These are phyloP conservation scores for Xylocampa areola DNA, from an alignment of 2,888 invertebrate genomes.

Conservation along the genomic window DNA sequence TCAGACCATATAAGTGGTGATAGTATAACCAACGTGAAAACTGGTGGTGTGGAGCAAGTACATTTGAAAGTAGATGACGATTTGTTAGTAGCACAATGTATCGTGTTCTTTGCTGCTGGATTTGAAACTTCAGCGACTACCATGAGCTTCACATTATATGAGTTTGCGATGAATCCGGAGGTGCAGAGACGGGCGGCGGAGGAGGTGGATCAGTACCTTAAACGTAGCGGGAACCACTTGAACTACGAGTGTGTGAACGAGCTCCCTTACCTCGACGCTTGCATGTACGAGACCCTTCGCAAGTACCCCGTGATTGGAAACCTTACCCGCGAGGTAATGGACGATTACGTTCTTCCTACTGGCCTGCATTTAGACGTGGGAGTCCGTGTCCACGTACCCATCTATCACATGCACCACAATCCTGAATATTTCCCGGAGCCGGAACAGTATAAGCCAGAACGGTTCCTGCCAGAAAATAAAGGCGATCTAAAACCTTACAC, in stretches of 20 bases:
- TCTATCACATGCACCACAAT: constrained; percentile 63
- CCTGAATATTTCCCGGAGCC: constrained; percentile 68
- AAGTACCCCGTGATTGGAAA: constrained; percentile 70
- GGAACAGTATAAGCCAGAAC: constrained; percentile 62
- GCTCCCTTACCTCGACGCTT: constrained; percentile 71
- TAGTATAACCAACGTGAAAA: constrained; percentile 61
- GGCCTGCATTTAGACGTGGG: constrained; percentile 50
- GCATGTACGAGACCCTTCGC: constrained; percentile 71
- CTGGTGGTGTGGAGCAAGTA: constrained; percentile 54
- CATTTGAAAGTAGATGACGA: constrained; percentile 72
- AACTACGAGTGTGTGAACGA: constrained; percentile 70
- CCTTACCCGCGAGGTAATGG: constrained; percentile 70
- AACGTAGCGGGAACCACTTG: constrained; percentile 56
- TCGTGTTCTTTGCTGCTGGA: constrained; percentile 82
- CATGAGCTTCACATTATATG: constrained; percentile 65
- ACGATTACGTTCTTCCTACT: constrained; percentile 47
- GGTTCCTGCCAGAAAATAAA: constrained; percentile 64
- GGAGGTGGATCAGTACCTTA: constrained; percentile 70
- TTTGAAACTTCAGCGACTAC: constrained; percentile 74
- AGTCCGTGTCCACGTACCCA: constrained; percentile 65
- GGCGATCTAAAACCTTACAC: constrained; percentile 60
- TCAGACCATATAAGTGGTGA: constrained; percentile 65
- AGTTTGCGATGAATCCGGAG: constrained; percentile 68
- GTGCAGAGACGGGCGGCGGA: constrained; percentile 59
- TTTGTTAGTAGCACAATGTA: constrained; percentile 85